These are phyloP conservation scores for Heliconius sara DNA, from an alignment of 2,888 invertebrate genomes.

Conservation along the genomic window DNA sequence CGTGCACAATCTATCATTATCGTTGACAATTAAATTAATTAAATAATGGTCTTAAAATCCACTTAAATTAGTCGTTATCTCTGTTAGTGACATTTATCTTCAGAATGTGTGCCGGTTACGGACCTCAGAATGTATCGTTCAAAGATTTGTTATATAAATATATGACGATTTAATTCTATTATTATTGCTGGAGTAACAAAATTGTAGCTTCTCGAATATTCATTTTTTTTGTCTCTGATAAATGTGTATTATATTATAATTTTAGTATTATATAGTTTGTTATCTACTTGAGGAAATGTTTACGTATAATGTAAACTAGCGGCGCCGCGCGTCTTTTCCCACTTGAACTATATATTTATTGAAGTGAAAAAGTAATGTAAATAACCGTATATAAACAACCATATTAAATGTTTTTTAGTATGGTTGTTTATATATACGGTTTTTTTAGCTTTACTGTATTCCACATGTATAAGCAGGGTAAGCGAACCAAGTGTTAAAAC, in stretches of 20 bases:
- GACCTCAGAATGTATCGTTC: conserved; percentile 53
- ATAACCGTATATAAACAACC: no score
- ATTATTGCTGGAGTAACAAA: conserved; percentile 2
- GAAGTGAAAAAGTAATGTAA: no score
- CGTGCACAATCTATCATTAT: neutral
- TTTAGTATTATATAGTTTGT: neutral
- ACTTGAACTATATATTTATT: no score
- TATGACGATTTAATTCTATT: conserved; percentile 14
- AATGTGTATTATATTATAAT: neutral
- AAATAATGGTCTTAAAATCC: neutral
- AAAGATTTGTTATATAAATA: conserved; percentile 31
- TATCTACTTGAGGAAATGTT: neutral
- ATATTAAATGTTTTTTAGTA: no score
- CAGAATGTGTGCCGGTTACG: conserved; percentile 62
- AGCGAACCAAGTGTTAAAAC: no score
- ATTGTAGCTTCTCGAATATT: conserved; percentile 24
- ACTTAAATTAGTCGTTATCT: conserved; percentile 56
- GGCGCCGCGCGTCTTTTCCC: no score
- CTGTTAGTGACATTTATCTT: conserved; percentile 67
- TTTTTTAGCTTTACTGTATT: no score
- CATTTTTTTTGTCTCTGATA: conserved; percentile 3
- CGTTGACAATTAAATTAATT: neutral
- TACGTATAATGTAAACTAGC: neutral
- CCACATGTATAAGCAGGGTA: no score
- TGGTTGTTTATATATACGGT: no score